Conservation (phyloP, 2,888 invertebrate genomes). For the Tenthredo scrophulariae region DNA sequence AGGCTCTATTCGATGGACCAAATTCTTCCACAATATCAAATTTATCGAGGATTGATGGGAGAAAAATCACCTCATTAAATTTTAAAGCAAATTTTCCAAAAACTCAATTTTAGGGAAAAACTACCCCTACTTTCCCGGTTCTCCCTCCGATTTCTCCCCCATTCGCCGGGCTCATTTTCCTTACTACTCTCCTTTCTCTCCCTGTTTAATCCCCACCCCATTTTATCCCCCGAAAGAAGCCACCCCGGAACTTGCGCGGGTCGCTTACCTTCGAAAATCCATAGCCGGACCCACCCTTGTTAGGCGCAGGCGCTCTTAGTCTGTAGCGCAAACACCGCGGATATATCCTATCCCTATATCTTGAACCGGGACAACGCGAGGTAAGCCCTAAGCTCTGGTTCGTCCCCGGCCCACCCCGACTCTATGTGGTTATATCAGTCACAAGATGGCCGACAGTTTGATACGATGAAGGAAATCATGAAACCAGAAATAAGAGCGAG, state of each 20-base stretch:
- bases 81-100: too few species aligned
- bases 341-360: slow-evolving; percentile 26
- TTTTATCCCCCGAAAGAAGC: slow-evolving; percentile 55
- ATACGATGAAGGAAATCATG: not conserved
- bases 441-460: slow-evolving; percentile 68
- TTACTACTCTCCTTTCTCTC: not conserved
- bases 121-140: slow-evolving; percentile 26
- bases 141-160: slow-evolving; percentile 24
- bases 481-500: too few species aligned
- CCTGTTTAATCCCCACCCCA: slow-evolving; percentile 27
- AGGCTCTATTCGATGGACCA: not conserved
- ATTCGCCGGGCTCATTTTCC: slow-evolving; percentile 58
- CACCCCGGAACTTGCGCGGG: slow-evolving; percentile 73
- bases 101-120: too few species aligned
- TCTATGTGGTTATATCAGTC: slow-evolving; percentile 63
- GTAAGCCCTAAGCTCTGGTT: slow-evolving; percentile 21
- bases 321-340: not conserved
- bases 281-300: slow-evolving; percentile 75
- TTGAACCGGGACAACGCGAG: slow-evolving; percentile 26
- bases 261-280: slow-evolving; percentile 76
- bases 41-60: too few species aligned
- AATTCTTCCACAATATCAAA: not conserved
- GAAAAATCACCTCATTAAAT: too few species aligned
- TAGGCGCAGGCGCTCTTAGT: slow-evolving; percentile 71
- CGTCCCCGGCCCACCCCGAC: slow-evolving; percentile 50